Conservation (phyloP, 1,140 invertebrate species). For the Caligus rogercresseyi region DNA sequence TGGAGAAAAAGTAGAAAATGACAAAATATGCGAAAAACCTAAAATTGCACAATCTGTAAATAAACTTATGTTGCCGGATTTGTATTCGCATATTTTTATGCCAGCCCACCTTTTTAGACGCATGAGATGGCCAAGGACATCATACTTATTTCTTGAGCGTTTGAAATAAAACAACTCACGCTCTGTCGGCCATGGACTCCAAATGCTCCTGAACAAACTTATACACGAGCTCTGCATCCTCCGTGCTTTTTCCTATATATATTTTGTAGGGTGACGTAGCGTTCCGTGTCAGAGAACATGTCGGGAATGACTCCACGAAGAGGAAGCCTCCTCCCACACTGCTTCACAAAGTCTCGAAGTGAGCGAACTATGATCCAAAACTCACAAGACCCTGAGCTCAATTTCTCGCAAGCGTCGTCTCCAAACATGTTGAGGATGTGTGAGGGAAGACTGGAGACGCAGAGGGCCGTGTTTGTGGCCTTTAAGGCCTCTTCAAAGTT, state of each 20-base stretch:
- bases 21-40: too few relatives aligned
- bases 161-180: neutral
- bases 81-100: too few relatives aligned
- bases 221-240: conserved; percentile 62
- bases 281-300: conserved; percentile 87
- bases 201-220: conserved; percentile 58
- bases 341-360: conserved; percentile 69
- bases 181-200: conserved; percentile 29
- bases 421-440: conserved; percentile 52
- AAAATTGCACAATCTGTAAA: too few relatives aligned
- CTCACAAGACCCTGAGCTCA: conserved; percentile 29
- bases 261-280: conserved; percentile 77
- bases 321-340: conserved; percentile 63
- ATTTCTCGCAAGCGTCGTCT: conserved; percentile 44
- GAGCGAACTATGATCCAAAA: conserved; percentile 91
- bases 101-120: too few relatives aligned
- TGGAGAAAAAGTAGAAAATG: too few relatives aligned
- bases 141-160: neutral
- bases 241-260: conserved; percentile 58
- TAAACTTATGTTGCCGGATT: too few relatives aligned
- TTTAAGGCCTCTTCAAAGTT: conserved; percentile 88
- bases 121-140: too few relatives aligned
- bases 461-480: conserved; percentile 59
- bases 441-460: conserved; percentile 39
- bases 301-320: conserved; percentile 82